A percentile compares a stretch with the other conserved stretches of the same genome.
phyloP scores from a whole-genome alignment of 2,888 invertebrate genomes.

The Micoletzkya japonica region DNA sequence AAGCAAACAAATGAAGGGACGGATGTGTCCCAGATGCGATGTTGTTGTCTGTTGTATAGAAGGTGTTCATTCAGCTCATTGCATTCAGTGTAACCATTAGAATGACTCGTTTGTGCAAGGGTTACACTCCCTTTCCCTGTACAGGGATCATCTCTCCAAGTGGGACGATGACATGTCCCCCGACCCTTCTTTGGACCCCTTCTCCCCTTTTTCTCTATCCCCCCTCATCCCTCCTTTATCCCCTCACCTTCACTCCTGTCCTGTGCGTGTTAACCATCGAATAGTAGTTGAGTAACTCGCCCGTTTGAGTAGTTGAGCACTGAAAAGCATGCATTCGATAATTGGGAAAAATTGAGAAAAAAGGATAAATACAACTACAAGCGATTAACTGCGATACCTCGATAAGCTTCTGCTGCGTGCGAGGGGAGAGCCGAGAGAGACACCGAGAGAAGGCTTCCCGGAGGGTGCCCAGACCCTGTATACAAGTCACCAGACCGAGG shows the following conservation, averaged over 20 bases:
- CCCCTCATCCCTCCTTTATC: too few species aligned
- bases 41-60: too few species aligned
- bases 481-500: slow-evolving; percentile 59
- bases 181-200: too few species aligned
- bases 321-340: slow-evolving; percentile 24
- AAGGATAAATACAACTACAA: background rate
- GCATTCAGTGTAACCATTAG: too few species aligned
- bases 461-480: slow-evolving; percentile 56
- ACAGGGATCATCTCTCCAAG: too few species aligned
- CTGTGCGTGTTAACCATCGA: slow-evolving; percentile 62
- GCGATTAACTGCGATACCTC: slow-evolving; percentile 26
- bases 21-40: too few species aligned
- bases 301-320: slow-evolving; percentile 61
- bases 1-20: background rate
- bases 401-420: slow-evolving; percentile 58
- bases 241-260: slow-evolving; percentile 52
- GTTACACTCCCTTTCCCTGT: too few species aligned
- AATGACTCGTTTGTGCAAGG: too few species aligned
- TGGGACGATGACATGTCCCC: too few species aligned
- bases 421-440: slow-evolving; percentile 54
- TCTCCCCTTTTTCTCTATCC: too few species aligned
- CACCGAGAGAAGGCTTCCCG: slow-evolving; percentile 59
- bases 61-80: too few species aligned
- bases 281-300: slow-evolving; percentile 62
- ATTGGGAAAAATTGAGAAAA: background rate